Evolutionary conservation across 2,888 invertebrate genomes (phyloP), one percentile per base, ranked within the genome.

Genomic region (Myopa tessellatipennis): DNA sequence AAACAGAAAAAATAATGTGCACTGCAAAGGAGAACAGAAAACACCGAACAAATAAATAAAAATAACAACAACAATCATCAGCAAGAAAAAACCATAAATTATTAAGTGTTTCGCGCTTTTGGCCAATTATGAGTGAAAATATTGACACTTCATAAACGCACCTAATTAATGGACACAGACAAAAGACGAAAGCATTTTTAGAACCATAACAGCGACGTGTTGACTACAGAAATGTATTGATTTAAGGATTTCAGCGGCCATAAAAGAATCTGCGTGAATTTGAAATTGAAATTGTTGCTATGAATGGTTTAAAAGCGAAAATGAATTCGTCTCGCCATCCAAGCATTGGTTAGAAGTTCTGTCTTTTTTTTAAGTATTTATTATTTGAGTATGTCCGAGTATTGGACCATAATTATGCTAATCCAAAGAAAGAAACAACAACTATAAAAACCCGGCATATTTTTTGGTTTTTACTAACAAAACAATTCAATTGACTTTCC

Each of bases 51-150:
- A 65, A 71, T 71, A 58, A 61, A 71, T 34, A 75, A 69, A 14
- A 14, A 55, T 18, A 69, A 63, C 71, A 76, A 77, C 63, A 76
- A 63, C 65, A 73, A 67, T 18, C 63, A 78, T 26, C 68, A 4
- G 38, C 65, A 36, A n/a, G 5, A 38, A 45, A 45, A 45, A 45
- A 45, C 45, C 45, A 45, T 45, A 45, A 45, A 45, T 45, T 45
- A 6, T 45, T 45, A 45, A 45, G 45, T 45, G 45, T 45, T 45
- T 70, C 70, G 52, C 52, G 52, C 50, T 50, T 34, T 70, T 70
- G 70, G 70, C n/a, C 38, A 70, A 70, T 67, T 67, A 18, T 50
- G 55, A 26, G 52, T 10, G 16, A 70, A 26, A 26, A 52, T 73
- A 73, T 73, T 73, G 73, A 73, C 73, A 45, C 61, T 38, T 60